Conservation (phyloP, 2,888 invertebrate species). For the Tinea semifulvella region DNA sequence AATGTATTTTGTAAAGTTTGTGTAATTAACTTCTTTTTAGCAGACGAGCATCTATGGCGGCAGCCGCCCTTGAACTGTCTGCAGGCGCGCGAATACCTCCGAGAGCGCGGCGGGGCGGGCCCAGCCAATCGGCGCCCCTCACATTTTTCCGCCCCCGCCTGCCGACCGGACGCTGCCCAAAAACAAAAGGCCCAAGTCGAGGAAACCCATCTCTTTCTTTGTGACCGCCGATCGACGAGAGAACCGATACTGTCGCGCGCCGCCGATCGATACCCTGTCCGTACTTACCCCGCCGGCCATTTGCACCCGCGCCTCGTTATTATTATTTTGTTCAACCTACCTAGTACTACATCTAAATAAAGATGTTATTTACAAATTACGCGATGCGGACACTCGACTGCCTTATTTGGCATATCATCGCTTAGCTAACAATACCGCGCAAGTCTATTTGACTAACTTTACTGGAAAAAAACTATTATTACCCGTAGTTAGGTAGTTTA, state of each 20-base stretch:
- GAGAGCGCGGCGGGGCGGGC: constrained; percentile 42
- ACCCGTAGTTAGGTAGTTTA: too few species aligned
- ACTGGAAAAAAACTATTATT: too few species aligned
- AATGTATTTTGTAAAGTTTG: too few species aligned
- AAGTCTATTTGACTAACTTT: too few species aligned
- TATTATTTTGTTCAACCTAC: constrained; percentile 66
- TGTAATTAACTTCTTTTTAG: not conserved
- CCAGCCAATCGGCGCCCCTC: constrained; percentile 63
- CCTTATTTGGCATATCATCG: too few species aligned
- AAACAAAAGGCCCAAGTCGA: constrained; percentile 68
- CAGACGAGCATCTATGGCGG: constrained; percentile 22
- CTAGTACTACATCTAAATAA: constrained; percentile 54
- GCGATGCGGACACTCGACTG: not conserved
- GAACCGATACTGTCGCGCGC: constrained; percentile 66
- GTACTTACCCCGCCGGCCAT: constrained; percentile 53
- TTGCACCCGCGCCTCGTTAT: constrained; percentile 64
- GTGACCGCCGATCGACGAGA: constrained; percentile 65
- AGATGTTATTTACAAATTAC: constrained; percentile 47
- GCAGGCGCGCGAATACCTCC: constrained; percentile 25
- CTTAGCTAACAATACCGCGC: too few species aligned
- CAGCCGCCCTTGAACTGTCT: constrained; percentile 62
- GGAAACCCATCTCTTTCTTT: constrained; percentile 68
- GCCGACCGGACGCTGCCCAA: constrained; percentile 66
- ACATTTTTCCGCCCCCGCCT: constrained; percentile 65
- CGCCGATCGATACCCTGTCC: constrained; percentile 56